Evolutionary conservation across 1,140 invertebrate species (phyloP).

Genomic region (Heliconius melpomene): DNA sequence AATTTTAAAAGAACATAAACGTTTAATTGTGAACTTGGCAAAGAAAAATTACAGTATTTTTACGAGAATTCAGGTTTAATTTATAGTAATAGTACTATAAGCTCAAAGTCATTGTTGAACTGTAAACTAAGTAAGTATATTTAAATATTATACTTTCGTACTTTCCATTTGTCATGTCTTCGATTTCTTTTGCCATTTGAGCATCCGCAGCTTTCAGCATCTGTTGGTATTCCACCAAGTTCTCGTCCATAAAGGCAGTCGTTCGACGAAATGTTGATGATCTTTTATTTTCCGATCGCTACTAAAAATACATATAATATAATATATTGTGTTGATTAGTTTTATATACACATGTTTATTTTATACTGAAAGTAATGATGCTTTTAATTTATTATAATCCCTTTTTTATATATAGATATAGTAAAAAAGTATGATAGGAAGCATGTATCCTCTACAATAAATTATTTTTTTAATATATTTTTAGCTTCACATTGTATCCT

Average conservation of each 20-base stretch:
- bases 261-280: conserved; percentile 70
- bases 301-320: conserved; percentile 68
- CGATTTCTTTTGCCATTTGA: conserved; percentile 88
- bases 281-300: conserved; percentile 75
- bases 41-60: not conserved
- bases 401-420: too few species aligned
- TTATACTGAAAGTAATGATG: too few species aligned
- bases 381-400: too few species aligned
- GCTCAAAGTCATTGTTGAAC: not conserved
- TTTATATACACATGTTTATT: not conserved
- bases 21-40: not conserved
- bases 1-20: too few species aligned
- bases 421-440: too few species aligned
- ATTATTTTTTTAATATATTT: too few species aligned
- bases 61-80: not conserved
- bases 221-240: conserved; percentile 85
- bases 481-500: too few species aligned
- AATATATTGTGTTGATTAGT: conserved; percentile 35
- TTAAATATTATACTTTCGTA: conserved; percentile 45
- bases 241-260: conserved; percentile 85
- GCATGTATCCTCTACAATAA: too few species aligned
- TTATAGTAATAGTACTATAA: not conserved
- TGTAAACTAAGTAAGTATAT: not conserved
- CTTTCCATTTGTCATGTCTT: conserved; percentile 87
- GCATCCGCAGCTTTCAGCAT: conserved; percentile 86